Conservation (phyloP, 1,140 invertebrate species). For the Mercenaria mercenaria region DNA sequence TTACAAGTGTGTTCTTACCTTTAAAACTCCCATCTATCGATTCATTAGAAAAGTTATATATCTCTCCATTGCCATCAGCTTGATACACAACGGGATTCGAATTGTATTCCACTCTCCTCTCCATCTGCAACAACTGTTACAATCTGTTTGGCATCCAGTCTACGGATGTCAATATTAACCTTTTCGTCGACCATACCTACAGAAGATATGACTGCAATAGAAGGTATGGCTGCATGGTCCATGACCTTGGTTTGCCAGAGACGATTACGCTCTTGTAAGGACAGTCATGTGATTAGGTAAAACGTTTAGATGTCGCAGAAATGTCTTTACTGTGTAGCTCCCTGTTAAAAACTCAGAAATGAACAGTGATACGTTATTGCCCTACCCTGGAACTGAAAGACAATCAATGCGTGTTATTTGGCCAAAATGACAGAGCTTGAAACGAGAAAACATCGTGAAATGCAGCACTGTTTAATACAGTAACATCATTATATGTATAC, state of each 20-base stretch:
- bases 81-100: slow-evolving; percentile 32
- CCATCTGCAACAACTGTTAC: slow-evolving; percentile 32
- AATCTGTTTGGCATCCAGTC: slow-evolving; percentile 6
- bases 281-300: background rate
- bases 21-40: slow-evolving; percentile 31
- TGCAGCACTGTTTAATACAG: too few species aligned
- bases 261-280: background rate
- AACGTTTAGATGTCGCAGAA: slow-evolving; percentile 7
- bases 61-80: slow-evolving; percentile 5
- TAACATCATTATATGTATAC: too few species aligned
- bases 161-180: background rate
- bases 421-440: too few species aligned
- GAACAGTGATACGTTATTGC: too few species aligned
- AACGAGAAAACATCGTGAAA: too few species aligned
- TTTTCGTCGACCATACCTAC: too few species aligned
- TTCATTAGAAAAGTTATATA: background rate
- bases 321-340: too few species aligned
- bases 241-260: background rate
- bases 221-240: background rate
- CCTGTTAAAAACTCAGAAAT: too few species aligned
- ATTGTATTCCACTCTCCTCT: slow-evolving; percentile 10
- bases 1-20: background rate
- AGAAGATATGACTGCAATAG: background rate
- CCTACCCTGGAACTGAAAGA: too few species aligned
- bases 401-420: too few species aligned